Evolutionary conservation across 1,140 invertebrate genomes (phyloP), one percentile per base, ranked within the genome.

Genomic region (Caenorhabditis brenneri): DNA sequence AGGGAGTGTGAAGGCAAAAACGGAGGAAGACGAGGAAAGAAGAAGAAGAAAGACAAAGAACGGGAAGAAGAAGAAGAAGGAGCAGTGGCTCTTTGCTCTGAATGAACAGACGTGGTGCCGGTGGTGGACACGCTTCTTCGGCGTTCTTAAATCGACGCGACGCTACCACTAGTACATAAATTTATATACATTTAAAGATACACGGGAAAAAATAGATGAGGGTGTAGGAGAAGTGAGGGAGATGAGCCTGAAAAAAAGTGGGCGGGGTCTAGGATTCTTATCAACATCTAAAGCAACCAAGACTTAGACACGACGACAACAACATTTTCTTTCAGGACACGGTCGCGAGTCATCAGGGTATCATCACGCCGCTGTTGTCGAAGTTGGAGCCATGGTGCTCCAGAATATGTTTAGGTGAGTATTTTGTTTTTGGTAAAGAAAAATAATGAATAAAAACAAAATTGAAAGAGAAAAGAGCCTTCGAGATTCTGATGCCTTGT

Each of bases 311-410:
- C 15, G 22, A 79, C 49, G 27, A 24, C 16, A 6, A 48, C 42
- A 48, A 9, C 1, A 33, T 19, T 16, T 36, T 10, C 16, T 60
- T 88, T 87, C 53, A 91, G 88, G 87, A 74, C 89, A 89, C 88
- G 88, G 89, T 83, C 88, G 89, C 24, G 88, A 89, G 53, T 85
- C 89, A 31, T 88, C 82, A 19, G 83, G 89, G 79, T 85, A 90
- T 74, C 89, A 90, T 49, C 86, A 88, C 82, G 88, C 88, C 49
- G 88, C 89, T 46, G 85, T 90, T 58, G 84, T 90, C 65, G 89
- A 90, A 88, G 81, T 90, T 78, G 89, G 89, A 80, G 89, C 90
- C 81, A 90, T 90, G 89, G 89, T 90, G 85, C 83, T 88, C 55
- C 89, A 90, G 79, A 91, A 90, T 87, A 90, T 90, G 89, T 90